phyloP scores from a whole-genome alignment of 2,888 invertebrate genomes.

The Apamea sordens region DNA sequence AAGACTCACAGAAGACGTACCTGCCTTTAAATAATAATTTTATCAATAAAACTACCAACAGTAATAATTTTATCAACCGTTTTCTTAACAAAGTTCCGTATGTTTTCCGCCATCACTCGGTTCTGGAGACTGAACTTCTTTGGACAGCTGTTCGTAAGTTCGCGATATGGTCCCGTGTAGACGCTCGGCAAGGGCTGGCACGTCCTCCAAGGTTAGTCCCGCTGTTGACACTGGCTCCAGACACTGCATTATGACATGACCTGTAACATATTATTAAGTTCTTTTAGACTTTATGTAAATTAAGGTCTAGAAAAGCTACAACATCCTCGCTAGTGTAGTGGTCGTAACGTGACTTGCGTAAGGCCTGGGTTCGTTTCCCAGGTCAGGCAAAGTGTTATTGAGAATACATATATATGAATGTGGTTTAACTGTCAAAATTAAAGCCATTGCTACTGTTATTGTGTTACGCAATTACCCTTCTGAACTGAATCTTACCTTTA shows the following conservation, averaged over 20 bases:
- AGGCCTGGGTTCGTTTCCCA: neutral
- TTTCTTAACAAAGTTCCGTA: slow-evolving; percentile 14
- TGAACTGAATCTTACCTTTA: slow-evolving; percentile 70
- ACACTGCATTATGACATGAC: slow-evolving; percentile 81
- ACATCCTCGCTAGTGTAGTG: neutral
- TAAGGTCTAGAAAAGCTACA: neutral
- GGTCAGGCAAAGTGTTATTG: neutral
- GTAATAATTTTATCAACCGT: slow-evolving; percentile 4
- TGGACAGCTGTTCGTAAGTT: slow-evolving; percentile 75
- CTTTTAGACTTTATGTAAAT: neutral
- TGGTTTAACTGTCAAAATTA: no score
- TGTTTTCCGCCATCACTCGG: slow-evolving; percentile 9
- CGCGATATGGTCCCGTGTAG: slow-evolving; percentile 77
- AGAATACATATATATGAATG: no score
- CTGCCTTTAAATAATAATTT: neutral
- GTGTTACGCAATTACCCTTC: no score
- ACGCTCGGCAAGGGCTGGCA: slow-evolving; percentile 79
- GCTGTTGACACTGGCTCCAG: slow-evolving; percentile 83
- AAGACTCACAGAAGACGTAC: neutral
- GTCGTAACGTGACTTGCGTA: neutral
- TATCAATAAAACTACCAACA: neutral
- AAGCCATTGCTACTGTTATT: no score
- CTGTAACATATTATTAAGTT: slow-evolving; percentile 70
- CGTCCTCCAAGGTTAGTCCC: slow-evolving; percentile 78
- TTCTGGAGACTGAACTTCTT: slow-evolving; percentile 71